These are phyloP conservation scores for Dendrocincla tyrannina DNA, from an alignment of 2,797 vertebrate species.

Conservation along the genomic window DNA sequence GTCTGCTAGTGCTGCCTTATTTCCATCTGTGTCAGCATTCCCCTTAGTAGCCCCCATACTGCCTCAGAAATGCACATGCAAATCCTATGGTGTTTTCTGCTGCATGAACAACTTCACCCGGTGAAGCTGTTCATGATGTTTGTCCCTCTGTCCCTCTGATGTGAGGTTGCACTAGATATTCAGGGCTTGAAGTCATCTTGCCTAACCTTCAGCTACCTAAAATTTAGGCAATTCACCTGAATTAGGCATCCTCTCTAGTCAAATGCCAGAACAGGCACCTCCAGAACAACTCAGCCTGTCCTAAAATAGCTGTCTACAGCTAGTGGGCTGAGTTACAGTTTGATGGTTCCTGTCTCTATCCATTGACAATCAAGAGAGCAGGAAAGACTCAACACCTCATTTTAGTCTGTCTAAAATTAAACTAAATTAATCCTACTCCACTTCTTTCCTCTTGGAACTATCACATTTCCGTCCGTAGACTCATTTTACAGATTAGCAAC, in stretches of 20 bases:
- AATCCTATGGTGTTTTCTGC: background rate
- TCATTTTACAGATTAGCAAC: constrained; percentile 42
- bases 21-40: constrained; percentile 36
- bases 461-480: background rate
- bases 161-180: background rate
- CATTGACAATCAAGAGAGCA: background rate
- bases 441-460: constrained; percentile 33
- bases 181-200: background rate
- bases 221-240: background rate
- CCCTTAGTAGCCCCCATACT: background rate
- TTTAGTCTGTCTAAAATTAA: constrained; percentile 52
- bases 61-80: constrained; percentile 3
- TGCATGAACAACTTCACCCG: background rate
- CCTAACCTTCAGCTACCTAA: background rate
- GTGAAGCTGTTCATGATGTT: background rate
- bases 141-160: background rate
- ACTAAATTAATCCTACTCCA: constrained; percentile 37
- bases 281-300: background rate
- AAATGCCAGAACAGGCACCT: background rate
- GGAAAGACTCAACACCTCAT: background rate
- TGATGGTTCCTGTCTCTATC: background rate
- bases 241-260: background rate
- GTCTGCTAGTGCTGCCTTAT: background rate
- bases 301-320: constrained; percentile 13
- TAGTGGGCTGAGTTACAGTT: background rate